Conservation (phyloP, 1,140 invertebrate genomes). For the Drosophila bocki region DNA sequence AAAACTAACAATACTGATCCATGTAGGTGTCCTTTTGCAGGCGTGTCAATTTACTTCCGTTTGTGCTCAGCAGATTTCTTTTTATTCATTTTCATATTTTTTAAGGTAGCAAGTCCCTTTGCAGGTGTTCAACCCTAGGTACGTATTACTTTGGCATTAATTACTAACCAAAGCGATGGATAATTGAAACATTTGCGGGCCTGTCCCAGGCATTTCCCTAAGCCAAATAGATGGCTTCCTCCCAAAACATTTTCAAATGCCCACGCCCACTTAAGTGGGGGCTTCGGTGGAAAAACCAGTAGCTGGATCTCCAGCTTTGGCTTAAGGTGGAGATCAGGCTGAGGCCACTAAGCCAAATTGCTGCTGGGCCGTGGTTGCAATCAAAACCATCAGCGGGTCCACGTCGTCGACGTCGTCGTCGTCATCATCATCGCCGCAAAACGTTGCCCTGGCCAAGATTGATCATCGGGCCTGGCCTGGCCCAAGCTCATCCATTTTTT, state of each 20-base stretch:
- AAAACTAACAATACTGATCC: constrained; percentile 25
- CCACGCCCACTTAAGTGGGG: constrained; percentile 70
- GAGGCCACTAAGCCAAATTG: constrained; percentile 42
- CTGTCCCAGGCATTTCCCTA: constrained; percentile 62
- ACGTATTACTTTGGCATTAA: constrained; percentile 42
- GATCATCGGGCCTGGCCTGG: constrained; percentile 63
- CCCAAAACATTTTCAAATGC: constrained; percentile 68
- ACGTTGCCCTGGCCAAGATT: constrained; percentile 71
- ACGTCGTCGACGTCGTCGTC: constrained; percentile 53
- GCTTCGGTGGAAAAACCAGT: constrained; percentile 62
- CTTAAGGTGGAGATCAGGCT: constrained; percentile 11
- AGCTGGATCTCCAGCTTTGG: constrained; percentile 24
- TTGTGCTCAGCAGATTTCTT: background rate
- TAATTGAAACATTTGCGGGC: constrained; percentile 69
- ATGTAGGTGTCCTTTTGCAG: constrained; percentile 47
- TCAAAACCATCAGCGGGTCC: constrained; percentile 64
- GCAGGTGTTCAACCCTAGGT: constrained; percentile 42
- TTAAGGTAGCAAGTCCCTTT: background rate
- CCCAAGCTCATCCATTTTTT: constrained; percentile 68
- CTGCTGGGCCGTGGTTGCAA: constrained; percentile 58
- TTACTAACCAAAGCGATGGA: constrained; percentile 31
- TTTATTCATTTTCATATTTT: background rate
- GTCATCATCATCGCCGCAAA: constrained; percentile 45
- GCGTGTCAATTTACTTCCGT: constrained; percentile 75
- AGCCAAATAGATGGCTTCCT: constrained; percentile 73